Percentiles rank a stretch among this genome's conserved stretches.
phyloP scores from a whole-genome alignment of 23 tunicate species.

The Ascidia mentula region DNA sequence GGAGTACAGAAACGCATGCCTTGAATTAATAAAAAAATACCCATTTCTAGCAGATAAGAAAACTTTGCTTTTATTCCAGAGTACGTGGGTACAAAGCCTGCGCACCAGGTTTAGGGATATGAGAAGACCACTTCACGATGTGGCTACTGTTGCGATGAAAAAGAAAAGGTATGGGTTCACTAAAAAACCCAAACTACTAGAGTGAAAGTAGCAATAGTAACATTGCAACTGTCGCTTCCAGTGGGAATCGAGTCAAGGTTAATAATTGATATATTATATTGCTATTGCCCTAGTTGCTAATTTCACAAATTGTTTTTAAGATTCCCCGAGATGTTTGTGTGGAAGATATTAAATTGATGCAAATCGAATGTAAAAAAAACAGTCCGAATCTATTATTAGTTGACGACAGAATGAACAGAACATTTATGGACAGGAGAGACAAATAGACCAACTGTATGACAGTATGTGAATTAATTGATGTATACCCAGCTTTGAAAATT shows the following conservation, averaged over 20 bases:
- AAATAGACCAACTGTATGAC: not conserved
- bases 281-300: not conserved
- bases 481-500: not conserved
- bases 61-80: not conserved
- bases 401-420: not conserved
- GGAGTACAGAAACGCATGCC: not conserved
- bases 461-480: not conserved
- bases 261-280: not conserved
- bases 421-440: not conserved
- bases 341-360: not conserved
- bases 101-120: not conserved
- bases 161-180: slow-evolving; percentile 2
- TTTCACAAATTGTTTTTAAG: too few species aligned
- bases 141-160: not conserved
- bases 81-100: not conserved
- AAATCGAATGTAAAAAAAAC: not conserved
- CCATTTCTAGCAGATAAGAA: not conserved
- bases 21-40: not conserved
- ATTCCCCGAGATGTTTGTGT: too few species aligned
- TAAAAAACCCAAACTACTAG: too few species aligned
- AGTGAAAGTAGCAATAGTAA: too few species aligned
- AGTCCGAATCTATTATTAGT: not conserved
- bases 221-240: not conserved
- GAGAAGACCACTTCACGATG: not conserved
- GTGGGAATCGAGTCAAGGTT: not conserved